Base-by-base conservation (phyloP, 2,797 vertebrate genomes). In the Eidolon dupreanum region DNA sequence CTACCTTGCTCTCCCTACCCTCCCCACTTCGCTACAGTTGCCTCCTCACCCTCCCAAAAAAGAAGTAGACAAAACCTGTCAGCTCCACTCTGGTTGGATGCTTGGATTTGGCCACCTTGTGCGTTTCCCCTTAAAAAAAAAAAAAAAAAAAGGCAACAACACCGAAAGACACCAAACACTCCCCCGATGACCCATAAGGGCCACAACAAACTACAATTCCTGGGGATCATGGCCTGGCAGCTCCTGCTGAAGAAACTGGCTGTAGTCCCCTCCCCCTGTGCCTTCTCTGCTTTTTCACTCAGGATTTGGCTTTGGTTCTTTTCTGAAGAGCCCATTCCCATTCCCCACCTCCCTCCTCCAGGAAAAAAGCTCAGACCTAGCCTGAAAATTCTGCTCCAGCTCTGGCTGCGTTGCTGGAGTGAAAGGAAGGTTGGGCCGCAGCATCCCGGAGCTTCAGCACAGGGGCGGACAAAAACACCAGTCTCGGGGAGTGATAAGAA, bases 401-500 rank as follows among this genome's bases (percentile, higher is more conserved):
- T 92, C 19, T 0, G 5, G 38, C 6, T 0, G 17, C 3, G 0
- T 6, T 79, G 33, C 8, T 0, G 10, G 8, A 51, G 61, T 36
- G 28, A 46, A 53, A 55, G 68, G 8, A 12, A 90, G 68, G 57
- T 33, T 66, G 0, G 17, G 61, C 49, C 6, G 5, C 57, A 49
- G 78, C 51, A 43, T 46, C 79, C 61, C 5, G 0, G 57, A 53
- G 57, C 77, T 71, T 19, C 1, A 0, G 36, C 59, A 59, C 89
- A 41, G 65, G 36, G 59, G 73, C 17, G 75, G 93, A 98, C 96
- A 98, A 98, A 99, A 98, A 98, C 98, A 98, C 98, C 97, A 93
- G 98, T 97, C 98, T 97, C 93, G 9, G 98, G 99, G 98, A 97
- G 97, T 98, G 98, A 98, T 99, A 99, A 99, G 98, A 99, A 99